Percentiles rank a stretch among this genome's conserved stretches.
phyloP scores from a whole-genome alignment of 2,797 vertebrate species.

The Enteromius mattozi region DNA sequence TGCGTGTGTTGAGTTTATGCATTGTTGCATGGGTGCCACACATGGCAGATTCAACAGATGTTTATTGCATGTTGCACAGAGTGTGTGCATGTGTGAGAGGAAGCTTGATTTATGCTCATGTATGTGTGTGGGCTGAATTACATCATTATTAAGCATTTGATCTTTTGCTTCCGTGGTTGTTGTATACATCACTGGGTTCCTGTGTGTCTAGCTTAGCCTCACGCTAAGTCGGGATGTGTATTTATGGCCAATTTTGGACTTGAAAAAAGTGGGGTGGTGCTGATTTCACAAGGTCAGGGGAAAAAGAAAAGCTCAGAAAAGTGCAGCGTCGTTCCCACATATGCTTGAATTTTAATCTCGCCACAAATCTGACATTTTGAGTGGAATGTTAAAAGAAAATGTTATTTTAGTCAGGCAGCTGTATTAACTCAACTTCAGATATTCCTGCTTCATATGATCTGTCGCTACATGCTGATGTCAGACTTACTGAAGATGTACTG shows the following conservation, averaged over 20 bases:
- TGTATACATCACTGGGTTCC: constrained; percentile 1
- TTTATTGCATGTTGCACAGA: constrained; percentile 18
- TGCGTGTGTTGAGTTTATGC: background rate
- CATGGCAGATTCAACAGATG: constrained; percentile 20
- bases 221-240: background rate
- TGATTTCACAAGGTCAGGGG: background rate
- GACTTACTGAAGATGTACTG: background rate
- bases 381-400: background rate
- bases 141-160: constrained; percentile 31
- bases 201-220: background rate
- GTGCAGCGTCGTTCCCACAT: background rate
- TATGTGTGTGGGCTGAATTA: constrained; percentile 35
- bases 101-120: constrained; percentile 28
- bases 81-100: constrained; percentile 29
- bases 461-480: constrained; percentile 2
- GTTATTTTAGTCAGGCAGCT: constrained; percentile 29
- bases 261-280: background rate
- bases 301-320: background rate
- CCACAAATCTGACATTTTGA: background rate
- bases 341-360: constrained; percentile 4
- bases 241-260: constrained; percentile 7
- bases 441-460: constrained; percentile 10
- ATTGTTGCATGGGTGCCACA: background rate
- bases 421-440: constrained; percentile 13
- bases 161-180: constrained; percentile 25